Base-by-base conservation (phyloP, 2,797 vertebrate genomes). In the Lacerta bilineata region DNA sequence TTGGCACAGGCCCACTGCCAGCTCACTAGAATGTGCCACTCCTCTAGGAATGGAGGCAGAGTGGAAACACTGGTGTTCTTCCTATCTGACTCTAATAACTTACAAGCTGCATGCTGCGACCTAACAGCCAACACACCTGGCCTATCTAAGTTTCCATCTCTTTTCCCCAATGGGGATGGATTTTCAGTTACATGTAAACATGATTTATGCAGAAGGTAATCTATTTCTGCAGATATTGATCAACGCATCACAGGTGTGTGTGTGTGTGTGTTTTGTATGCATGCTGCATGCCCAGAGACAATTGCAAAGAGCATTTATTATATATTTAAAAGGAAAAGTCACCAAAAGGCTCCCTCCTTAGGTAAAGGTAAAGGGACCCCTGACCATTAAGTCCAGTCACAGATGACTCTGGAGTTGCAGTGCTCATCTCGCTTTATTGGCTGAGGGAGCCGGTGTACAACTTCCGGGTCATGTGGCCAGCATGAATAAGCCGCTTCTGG, bases 221-320 rank as follows among this genome's bases (percentile, higher is more conserved):
- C 91, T 89, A 29, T 88, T 92, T 81, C 77, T 91, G 68, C 43
- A 87, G 76, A 75, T 89, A 81, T 0, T 1, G 68, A 84, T 86
- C 84, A 82, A 87, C 6, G 5, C 69, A 77, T 50, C 11, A 50
- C 50, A 50, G 50, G 3, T 50, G 0, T 50, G 50, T 50, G 78
- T 43, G 50, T 33, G 33, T 43, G 78, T 43, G 15, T 59, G 13
- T 0, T 0, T 66, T 39, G 1, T 50, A 5, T 61, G 43, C 80
- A 66, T 87, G 76, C 39, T 6, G 10, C 0, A 6, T 20, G 72
- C 87, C 61, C 29, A 87, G 55, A 10, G 87, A n/a, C 46, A 84
- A 79, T 68, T 13, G 5, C 20, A 13, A 43, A 78, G 3, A 88
- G 2, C 2, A 2, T 20, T 78, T 87, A 87, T 55, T 88, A 18